These are phyloP conservation scores for Lethenteron reissneri DNA, from an alignment of 2,113 vertebrate genomes.

Conservation along the genomic window DNA sequence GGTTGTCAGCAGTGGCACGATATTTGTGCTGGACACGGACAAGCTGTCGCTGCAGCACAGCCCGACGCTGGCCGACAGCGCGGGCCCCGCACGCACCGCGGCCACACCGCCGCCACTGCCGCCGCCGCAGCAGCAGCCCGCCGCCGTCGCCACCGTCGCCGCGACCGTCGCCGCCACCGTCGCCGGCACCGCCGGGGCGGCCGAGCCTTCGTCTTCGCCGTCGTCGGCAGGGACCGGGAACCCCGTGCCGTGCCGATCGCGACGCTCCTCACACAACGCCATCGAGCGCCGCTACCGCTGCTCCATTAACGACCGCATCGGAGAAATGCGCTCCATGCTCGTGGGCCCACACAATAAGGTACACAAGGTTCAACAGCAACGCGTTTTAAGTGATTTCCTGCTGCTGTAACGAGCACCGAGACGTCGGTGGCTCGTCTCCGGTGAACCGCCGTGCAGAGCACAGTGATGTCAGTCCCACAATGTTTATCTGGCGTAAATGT, in stretches of 20 bases:
- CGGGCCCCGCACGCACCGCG: too few relatives aligned
- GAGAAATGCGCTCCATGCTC: conserved; percentile 82
- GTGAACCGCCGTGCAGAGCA: too few relatives aligned
- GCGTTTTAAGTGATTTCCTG: too few relatives aligned
- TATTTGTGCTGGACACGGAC: too few relatives aligned
- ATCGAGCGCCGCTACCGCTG: conserved; percentile 96
- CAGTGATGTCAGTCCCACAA: too few relatives aligned
- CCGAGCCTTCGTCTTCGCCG: conserved; percentile 20
- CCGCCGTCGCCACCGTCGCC: conserved; percentile 63
- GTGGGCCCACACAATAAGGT: conserved; percentile 82
- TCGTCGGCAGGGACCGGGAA: too few relatives aligned
- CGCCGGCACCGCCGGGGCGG: conserved; percentile 45
- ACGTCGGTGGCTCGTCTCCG: too few relatives aligned
- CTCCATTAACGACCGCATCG: conserved; percentile 91
- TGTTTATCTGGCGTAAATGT: too few relatives aligned
- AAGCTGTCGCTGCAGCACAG: too few relatives aligned
- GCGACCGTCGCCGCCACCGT: conserved; percentile 66
- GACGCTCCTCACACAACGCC: conserved; percentile 80
- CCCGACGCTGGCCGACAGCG: too few relatives aligned
- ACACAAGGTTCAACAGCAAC: neutral
- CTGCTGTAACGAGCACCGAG: too few relatives aligned
- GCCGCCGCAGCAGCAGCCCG: conserved; percentile 34
- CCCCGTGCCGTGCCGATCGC: conserved; percentile 30
- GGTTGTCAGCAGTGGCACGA: too few relatives aligned
- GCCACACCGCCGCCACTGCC: neutral